A percentile compares a stretch with the other conserved stretches of the same genome.
These are phyloP conservation scores for Spatulosminthurus flaviceps DNA, from an alignment of 2,888 invertebrate genomes.

Conservation along the genomic window DNA sequence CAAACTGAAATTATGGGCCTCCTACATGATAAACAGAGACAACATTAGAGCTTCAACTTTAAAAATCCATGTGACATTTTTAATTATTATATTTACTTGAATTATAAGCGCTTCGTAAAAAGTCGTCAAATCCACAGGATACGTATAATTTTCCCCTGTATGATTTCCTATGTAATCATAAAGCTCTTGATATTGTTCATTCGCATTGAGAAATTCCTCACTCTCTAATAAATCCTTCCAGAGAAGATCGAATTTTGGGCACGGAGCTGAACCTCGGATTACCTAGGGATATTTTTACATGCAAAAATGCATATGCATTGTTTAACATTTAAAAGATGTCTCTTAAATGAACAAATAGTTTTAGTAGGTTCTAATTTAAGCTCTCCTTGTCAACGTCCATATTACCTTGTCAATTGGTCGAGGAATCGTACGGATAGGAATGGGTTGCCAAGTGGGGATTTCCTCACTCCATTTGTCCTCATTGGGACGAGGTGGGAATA, in stretches of 20 bases:
- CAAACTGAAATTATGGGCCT: constrained; percentile 70
- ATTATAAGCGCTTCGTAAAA: constrained; percentile 46
- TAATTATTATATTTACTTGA: constrained; percentile 21
- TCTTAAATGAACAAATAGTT: too few species aligned
- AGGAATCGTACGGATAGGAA: constrained; percentile 53
- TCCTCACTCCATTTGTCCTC: constrained; percentile 70
- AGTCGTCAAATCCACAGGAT: constrained; percentile 36
- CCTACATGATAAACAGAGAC: neutral
- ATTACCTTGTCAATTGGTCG: constrained; percentile 38
- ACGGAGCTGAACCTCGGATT: constrained; percentile 28
- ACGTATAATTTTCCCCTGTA: constrained; percentile 27
- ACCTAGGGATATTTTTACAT: neutral
- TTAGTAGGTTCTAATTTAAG: neutral
- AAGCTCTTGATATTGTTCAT: constrained; percentile 10
- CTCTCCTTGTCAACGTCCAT: neutral
- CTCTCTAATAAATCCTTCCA: constrained; percentile 30
- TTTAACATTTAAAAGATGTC: too few species aligned
- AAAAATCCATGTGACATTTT: constrained; percentile 5
- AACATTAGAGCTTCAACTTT: neutral
- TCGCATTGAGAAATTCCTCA: neutral
- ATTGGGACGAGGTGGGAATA: constrained; percentile 70
- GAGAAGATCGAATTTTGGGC: constrained; percentile 30
- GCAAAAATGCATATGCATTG: too few species aligned
- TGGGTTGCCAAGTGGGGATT: constrained; percentile 55
- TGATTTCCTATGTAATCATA: constrained; percentile 31